Conservation (phyloP, 2,113 vertebrate genomes). For the Rhabdomys dilectus region DNA sequence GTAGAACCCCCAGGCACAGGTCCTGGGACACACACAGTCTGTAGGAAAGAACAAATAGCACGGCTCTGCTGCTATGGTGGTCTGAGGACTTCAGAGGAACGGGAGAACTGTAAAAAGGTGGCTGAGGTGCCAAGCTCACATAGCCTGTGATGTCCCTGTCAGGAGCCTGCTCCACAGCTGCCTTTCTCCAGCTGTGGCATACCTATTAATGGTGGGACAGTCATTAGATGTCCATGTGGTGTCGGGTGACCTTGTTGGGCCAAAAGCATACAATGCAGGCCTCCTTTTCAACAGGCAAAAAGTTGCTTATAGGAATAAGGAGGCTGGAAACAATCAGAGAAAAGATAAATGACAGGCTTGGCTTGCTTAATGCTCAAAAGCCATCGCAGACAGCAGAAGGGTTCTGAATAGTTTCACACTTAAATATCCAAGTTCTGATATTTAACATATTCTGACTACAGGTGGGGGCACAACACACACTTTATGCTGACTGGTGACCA, state of each 20-base stretch:
- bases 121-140: neutral
- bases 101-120: neutral
- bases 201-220: neutral
- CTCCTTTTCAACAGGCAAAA: neutral
- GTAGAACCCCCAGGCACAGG: conserved; percentile 26
- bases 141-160: neutral
- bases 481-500: neutral
- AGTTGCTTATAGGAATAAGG: conserved; percentile 48
- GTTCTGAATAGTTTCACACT: neutral
- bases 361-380: neutral
- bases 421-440: neutral
- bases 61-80: neutral
- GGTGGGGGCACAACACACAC: neutral
- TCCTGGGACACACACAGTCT: conserved; percentile 53
- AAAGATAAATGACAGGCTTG: neutral
- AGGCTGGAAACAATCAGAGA: neutral
- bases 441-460: neutral
- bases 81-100: conserved; percentile 59
- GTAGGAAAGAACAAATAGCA: neutral
- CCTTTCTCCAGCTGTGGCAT: neutral
- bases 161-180: neutral
- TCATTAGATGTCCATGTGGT: neutral
- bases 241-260: neutral
- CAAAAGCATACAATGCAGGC: rapidly evolving
- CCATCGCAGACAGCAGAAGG: neutral